These are phyloP conservation scores for Channa striata DNA, from an alignment of 2,797 vertebrate genomes.

Conservation along the genomic window DNA sequence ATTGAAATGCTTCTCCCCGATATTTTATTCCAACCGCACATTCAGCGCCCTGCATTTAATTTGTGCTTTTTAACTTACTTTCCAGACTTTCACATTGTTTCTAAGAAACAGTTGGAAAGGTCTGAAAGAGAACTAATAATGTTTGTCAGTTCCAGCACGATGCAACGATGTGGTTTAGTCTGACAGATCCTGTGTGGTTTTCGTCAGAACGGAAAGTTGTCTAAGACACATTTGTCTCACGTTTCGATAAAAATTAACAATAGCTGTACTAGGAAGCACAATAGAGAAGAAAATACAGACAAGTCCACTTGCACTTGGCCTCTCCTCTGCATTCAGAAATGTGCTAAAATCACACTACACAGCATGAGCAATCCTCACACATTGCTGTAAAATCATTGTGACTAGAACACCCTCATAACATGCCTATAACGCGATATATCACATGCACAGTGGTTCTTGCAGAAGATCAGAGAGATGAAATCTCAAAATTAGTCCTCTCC, in stretches of 20 bases:
- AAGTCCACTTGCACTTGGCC: background rate
- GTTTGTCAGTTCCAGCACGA: slow-evolving; percentile 37
- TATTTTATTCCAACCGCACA: background rate
- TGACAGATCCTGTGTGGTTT: slow-evolving; percentile 33
- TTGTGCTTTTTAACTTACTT: slow-evolving; percentile 46
- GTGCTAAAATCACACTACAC: background rate
- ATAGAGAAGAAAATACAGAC: background rate
- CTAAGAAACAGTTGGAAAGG: slow-evolving; percentile 14
- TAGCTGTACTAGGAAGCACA: slow-evolving; percentile 9
- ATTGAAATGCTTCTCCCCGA: background rate
- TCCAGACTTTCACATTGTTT: slow-evolving; percentile 42
- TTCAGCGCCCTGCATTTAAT: slow-evolving; percentile 3
- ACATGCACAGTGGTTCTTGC: background rate
- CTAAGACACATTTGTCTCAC: slow-evolving; percentile 15
- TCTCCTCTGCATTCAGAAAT: background rate
- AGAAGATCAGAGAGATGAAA: slow-evolving; percentile 21
- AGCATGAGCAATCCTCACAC: background rate
- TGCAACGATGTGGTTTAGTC: slow-evolving; percentile 19
- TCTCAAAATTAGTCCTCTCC: slow-evolving; percentile 31
- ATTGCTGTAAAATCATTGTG: background rate
- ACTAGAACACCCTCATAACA: background rate
- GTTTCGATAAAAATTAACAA: slow-evolving; percentile 14
- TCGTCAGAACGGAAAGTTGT: no score
- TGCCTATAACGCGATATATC: slow-evolving; percentile 4
- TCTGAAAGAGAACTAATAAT: slow-evolving; percentile 4